Conservation (phyloP, 2,113 vertebrate species). For the Silurus meridionalis region DNA sequence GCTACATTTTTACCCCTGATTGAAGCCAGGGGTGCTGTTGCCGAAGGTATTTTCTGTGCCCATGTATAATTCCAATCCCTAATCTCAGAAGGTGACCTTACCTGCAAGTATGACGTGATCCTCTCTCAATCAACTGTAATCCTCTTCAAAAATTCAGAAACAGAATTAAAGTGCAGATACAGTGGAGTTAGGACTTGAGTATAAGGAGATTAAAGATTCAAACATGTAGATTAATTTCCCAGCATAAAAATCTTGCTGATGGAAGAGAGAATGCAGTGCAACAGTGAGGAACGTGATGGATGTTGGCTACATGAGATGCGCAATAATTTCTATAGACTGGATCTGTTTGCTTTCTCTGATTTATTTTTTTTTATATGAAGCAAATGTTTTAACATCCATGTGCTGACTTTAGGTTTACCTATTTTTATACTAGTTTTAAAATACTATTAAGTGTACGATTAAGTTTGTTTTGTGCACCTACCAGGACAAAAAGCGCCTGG, state of each 20-base stretch:
- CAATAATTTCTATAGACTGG: not conserved
- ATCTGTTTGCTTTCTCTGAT: not conserved
- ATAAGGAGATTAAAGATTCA: conserved; percentile 44
- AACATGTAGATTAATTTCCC: conserved; percentile 44
- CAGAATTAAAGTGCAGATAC: conserved; percentile 38
- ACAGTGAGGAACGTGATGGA: not conserved
- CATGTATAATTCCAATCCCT: not conserved
- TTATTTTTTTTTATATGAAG: not conserved
- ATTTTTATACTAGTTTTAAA: not conserved
- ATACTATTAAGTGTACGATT: not conserved
- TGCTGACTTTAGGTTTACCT: no score
- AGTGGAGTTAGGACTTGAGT: not conserved
- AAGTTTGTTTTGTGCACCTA: not conserved
- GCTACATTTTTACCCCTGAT: not conserved
- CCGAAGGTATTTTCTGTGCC: not conserved
- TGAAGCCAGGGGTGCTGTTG: not conserved
- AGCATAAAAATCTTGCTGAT: conserved; percentile 29
- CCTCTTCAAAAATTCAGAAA: conserved; percentile 36
- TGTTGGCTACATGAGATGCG: not conserved
- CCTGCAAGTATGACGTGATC: conserved; percentile 18
- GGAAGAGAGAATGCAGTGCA: not conserved
- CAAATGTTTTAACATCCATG: not conserved
- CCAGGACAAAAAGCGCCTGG: not conserved
- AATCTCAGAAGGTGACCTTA: conserved; percentile 32
- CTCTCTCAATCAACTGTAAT: conserved; percentile 41